A percentile compares a stretch with the other conserved stretches of the same genome.
These are phyloP conservation scores for Pao palembangensis DNA, from an alignment of 2,113 vertebrate genomes.

Conservation along the genomic window DNA sequence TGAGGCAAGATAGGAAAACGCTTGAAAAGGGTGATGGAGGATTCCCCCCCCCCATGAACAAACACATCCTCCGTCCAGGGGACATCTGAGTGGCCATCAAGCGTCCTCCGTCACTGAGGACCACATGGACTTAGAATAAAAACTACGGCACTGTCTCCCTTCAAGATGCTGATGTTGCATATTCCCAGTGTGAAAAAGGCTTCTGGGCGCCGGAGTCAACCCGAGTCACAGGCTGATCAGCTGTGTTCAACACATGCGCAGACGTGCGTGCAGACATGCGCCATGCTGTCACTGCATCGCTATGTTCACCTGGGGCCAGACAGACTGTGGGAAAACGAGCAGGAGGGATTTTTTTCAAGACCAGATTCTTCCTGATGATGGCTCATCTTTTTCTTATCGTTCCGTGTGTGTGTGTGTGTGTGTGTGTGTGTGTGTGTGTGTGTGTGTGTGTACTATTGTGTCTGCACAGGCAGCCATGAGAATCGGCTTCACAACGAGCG, in stretches of 20 bases:
- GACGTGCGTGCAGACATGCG: constrained; percentile 17
- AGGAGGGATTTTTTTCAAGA: constrained; percentile 34
- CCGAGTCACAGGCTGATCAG: constrained; percentile 8
- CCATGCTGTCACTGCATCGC: constrained; percentile 54
- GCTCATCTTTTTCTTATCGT: constrained; percentile 50
- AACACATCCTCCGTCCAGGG: background rate
- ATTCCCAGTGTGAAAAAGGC: too few relatives aligned
- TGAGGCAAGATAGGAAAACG: background rate
- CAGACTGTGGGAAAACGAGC: constrained; percentile 62
- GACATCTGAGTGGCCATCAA: too few relatives aligned
- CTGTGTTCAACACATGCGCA: constrained; percentile 24
- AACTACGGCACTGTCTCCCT: too few relatives aligned
- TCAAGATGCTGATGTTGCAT: too few relatives aligned
- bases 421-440: constrained; percentile 5
- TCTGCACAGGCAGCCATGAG: constrained; percentile 27
- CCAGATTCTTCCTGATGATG: constrained; percentile 32
- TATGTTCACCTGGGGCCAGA: constrained; percentile 60
- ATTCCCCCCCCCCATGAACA: background rate
- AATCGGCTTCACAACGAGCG: constrained; percentile 18
- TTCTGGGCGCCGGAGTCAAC: too few relatives aligned
- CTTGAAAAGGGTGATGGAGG: too few relatives aligned
- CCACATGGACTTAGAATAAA: too few relatives aligned
- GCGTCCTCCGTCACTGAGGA: too few relatives aligned
- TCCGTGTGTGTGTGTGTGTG: constrained; percentile 6
- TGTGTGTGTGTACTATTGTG: constrained; percentile 23